A percentile compares a stretch with the other conserved stretches of the same genome.
Conservation (phyloP, 2,797 vertebrate species). For the Poeciliopsis turneri region DNA sequence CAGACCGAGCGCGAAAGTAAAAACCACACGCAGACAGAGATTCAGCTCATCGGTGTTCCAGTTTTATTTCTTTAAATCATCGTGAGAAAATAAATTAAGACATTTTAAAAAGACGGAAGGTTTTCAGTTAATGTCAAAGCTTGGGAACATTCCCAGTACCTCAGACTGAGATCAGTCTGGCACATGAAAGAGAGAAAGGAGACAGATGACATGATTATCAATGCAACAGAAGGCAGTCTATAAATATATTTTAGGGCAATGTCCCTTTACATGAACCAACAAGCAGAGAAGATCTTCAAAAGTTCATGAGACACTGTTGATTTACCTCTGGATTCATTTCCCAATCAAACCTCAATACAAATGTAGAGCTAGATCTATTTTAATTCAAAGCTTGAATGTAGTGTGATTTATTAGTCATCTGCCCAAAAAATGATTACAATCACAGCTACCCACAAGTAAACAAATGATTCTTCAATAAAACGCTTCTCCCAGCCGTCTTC, state of each 20-base stretch:
- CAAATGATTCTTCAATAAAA: neutral
- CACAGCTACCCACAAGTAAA: slow-evolving; percentile 5
- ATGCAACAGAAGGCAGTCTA: slow-evolving; percentile 4
- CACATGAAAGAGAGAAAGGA: slow-evolving; percentile 13
- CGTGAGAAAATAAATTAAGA: slow-evolving; percentile 62
- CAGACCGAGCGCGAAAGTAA: slow-evolving; percentile 8
- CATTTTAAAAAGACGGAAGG: slow-evolving; percentile 48
- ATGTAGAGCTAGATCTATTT: neutral
- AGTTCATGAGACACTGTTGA: neutral
- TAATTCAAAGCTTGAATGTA: neutral
- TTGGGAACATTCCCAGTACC: slow-evolving; percentile 7
- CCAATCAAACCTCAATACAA: neutral
- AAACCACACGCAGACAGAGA: slow-evolving; percentile 22
- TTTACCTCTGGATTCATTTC: too few relatives aligned
- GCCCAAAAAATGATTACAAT: neutral
- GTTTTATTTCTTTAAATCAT: slow-evolving; percentile 60
- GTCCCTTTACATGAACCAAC: slow-evolving; percentile 7
- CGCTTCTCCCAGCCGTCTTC: neutral
- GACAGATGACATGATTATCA: slow-evolving; percentile 24
- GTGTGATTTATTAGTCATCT: neutral
- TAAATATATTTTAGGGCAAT: slow-evolving; percentile 16
- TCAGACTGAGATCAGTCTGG: slow-evolving; percentile 20
- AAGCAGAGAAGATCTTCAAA: neutral
- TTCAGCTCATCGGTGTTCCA: slow-evolving; percentile 48
- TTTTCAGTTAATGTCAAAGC: slow-evolving; percentile 26